Evolutionary conservation across 2,888 invertebrate species (phyloP), one percentile per base, ranked within the genome.

Genomic region (Agriotes lineatus): DNA sequence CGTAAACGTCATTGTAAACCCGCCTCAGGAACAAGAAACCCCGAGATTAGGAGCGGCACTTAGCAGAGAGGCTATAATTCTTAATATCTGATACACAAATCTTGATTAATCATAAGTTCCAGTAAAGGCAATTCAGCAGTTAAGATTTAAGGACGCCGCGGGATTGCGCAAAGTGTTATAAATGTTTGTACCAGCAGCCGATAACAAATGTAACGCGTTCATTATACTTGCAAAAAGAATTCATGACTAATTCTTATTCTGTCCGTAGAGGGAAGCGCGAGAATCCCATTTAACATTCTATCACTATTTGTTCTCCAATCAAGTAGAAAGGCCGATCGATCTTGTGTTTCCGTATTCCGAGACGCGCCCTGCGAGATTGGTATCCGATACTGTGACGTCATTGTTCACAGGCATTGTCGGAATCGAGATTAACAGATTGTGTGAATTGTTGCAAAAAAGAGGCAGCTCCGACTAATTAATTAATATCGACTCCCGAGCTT

Each of bases 221-320:
- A 69, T 69, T 69, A 69, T 59, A 69, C 69, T 69, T 65, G 69
- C 69, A 65, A 69, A 69, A 69, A 59, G 54, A 60, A 63, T 69
- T 69, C 64, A 68, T 58, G 66, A 60, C 67, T 67, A 63, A 70
- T 70, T 70, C 67, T 70, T 67, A 70, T 70, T 66, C 70, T 61
- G 63, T 25, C 54, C 56, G 62, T 50, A 56, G 58, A 52, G 54
- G 62, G 60, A 67, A 65, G 66, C 69, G 64, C 64, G 56, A 54
- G 59, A 70, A 67, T 63, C 62, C 70, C 67, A 70, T 72, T 72
- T 73, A 73, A 68, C 71, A 72, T 71, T 71, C 71, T 68, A 71
- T 75, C 75, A 72, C 72, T 74, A 74, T 75, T 74, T 75, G 74
- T 72, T 74, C 70, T 73, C 72, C 74, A 75, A 75, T 75, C 74